Evolutionary conservation across 1,140 invertebrate genomes (phyloP).

Genomic region (Eulimnadia texana): DNA sequence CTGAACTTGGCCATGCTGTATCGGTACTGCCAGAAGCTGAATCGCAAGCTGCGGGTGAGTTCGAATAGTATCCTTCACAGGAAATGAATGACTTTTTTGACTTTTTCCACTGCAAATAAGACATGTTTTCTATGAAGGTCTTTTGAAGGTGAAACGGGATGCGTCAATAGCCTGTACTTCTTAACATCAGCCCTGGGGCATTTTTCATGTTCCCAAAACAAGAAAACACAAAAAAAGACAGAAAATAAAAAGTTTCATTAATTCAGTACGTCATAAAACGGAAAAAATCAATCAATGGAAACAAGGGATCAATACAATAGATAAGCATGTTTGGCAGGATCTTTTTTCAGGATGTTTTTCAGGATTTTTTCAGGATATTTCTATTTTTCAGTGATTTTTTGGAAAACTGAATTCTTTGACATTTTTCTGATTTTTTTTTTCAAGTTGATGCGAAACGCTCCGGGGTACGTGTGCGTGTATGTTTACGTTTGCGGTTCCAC

Average conservation of each 20-base stretch:
- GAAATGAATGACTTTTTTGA: neutral
- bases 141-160: neutral
- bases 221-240: neutral
- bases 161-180: neutral
- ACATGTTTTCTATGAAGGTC: neutral
- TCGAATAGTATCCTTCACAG: neutral
- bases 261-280: neutral
- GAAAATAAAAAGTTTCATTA: neutral
- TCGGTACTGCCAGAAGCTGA: conserved; percentile 81
- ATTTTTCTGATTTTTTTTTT: too few relatives aligned
- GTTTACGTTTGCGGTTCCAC: too few relatives aligned
- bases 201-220: neutral
- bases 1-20: conserved; percentile 91
- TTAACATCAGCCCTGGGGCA: neutral
- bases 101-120: neutral
- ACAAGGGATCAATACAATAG: too few relatives aligned
- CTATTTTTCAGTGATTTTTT: too few relatives aligned
- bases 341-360: too few relatives aligned
- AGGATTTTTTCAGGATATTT: too few relatives aligned
- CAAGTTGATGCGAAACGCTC: too few relatives aligned
- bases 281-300: neutral
- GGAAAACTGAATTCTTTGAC: too few relatives aligned
- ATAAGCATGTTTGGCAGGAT: too few relatives aligned
- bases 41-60: conserved; percentile 62
- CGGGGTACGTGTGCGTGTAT: too few relatives aligned